These are phyloP conservation scores for Rhinella marina DNA, from an alignment of 2,797 vertebrate genomes.

Conservation along the genomic window DNA sequence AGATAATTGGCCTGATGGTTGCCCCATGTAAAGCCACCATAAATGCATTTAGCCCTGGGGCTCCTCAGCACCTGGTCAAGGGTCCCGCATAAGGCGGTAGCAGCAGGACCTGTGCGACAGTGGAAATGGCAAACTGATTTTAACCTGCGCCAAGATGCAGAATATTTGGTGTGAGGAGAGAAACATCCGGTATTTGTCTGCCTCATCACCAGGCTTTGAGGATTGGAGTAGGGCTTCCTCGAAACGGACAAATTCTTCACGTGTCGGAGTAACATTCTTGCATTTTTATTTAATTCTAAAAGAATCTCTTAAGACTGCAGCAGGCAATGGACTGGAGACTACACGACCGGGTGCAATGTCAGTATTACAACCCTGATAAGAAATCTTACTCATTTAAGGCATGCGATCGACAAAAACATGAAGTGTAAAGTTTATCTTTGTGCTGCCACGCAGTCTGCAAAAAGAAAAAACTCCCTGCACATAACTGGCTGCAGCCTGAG, in stretches of 20 bases:
- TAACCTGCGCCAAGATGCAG: not conserved
- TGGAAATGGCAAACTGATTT: not conserved
- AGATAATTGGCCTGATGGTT: too few species aligned
- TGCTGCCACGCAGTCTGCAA: conserved; percentile 22
- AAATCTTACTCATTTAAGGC: not conserved
- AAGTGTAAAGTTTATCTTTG: conserved; percentile 26
- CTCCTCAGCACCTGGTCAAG: too few species aligned
- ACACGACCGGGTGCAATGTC: not conserved
- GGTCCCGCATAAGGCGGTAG: not conserved
- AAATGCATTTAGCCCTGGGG: not conserved
- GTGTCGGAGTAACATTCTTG: too few species aligned
- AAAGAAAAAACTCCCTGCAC: not conserved
- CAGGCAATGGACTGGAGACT: not conserved
- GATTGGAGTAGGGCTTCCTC: too few species aligned
- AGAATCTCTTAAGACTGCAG: not conserved
- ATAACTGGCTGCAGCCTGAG: not conserved
- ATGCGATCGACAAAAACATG: not conserved
- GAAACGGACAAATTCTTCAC: too few species aligned
- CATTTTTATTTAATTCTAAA: too few species aligned
- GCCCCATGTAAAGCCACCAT: too few species aligned
- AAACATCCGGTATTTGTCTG: not conserved
- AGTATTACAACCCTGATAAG: not conserved
- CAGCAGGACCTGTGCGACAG: not conserved
- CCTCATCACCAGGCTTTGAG: too few species aligned
- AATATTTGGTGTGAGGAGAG: not conserved